Base-by-base conservation (phyloP, 2,113 vertebrate genomes). In the Paracanthobrama guichenoti region DNA sequence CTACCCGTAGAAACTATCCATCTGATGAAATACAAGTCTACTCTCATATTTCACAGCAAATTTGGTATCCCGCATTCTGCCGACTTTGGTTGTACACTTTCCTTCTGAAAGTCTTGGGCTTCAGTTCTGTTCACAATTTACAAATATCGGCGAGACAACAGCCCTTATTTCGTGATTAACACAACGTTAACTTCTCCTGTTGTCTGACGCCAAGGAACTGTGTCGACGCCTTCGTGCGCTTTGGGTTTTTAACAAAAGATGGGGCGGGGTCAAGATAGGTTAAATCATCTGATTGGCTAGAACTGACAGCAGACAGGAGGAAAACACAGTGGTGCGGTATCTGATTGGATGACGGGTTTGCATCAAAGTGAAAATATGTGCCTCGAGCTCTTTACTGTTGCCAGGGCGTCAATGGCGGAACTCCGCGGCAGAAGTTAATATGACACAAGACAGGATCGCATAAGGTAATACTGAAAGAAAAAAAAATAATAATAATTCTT, bases 381-480 rank as follows among this genome's bases (percentile, higher is more conserved):
- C 69, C 55, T 53, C 20, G 0, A 35, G 57, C n/a, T 22, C 60
- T 35, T 74, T 50, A 80, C 84, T 85, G 69, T 85, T 81, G 69
- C 26, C 57, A 42, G 46, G 77, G 69, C 67, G 48, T 75, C 78
- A 66, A 53, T 75, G 84, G 78, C 79, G 79, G 79, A 81, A 71
- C 66, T 81, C 64, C 28, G 64, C 31, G 6, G 48, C 64, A 24
- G 44, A 81, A 85, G 76, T 85, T 80, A 85, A 79, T 79, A 85
- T 85, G 84, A 85, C 64, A 62, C 78, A 73, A 71, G 69, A 42
- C 24, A 48, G 18, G n/a, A 48, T 55, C 60, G 22, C 60, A 48
- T 81, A 79, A 85, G 84, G 84, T 85, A 81, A 74, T 4, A 73
- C 10, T 20, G 12, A 39, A 39, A 2, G 3, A 35, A 0, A 39